These are phyloP conservation scores for Alectura lathami DNA, from an alignment of 2,113 vertebrate genomes.

Conservation along the genomic window DNA sequence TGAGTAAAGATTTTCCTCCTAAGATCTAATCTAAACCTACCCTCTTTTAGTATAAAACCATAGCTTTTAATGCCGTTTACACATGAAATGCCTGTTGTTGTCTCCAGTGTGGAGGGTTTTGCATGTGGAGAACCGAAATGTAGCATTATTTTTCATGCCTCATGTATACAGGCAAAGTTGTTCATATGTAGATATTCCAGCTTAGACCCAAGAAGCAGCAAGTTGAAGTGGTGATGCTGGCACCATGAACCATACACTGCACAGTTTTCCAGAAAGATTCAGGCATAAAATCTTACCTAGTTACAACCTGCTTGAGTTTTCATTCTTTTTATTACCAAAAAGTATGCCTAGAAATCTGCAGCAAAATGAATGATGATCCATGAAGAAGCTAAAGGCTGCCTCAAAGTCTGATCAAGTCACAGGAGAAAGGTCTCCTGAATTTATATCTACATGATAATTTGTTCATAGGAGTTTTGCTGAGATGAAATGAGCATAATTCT, in stretches of 20 bases:
- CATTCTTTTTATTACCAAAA: not conserved
- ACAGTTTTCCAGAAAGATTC: not conserved
- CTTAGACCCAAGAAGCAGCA: rapidly evolving
- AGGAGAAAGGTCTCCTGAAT: not conserved
- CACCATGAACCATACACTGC: too few relatives aligned
- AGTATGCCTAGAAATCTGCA: not conserved
- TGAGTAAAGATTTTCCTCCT: not conserved
- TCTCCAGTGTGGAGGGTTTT: rapidly evolving
- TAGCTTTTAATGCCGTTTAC: not conserved
- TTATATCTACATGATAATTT: not conserved
- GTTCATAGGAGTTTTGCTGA: not conserved
- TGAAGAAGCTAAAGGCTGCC: not conserved
- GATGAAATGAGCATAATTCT: not conserved
- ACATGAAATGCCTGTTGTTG: rapidly evolving
- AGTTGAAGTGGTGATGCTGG: rapidly evolving
- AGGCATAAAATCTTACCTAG: not conserved
- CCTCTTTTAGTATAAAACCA: not conserved
- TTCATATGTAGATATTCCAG: rapidly evolving
- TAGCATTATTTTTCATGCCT: not conserved
- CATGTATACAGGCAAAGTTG: rapidly evolving
- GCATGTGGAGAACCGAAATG: not conserved
- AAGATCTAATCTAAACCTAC: not conserved
- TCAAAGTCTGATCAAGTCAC: not conserved
- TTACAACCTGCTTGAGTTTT: not conserved
- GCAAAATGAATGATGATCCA: not conserved